These are phyloP conservation scores for Perca schrenkii DNA, from an alignment of 2,113 vertebrate species.

Conservation along the genomic window DNA sequence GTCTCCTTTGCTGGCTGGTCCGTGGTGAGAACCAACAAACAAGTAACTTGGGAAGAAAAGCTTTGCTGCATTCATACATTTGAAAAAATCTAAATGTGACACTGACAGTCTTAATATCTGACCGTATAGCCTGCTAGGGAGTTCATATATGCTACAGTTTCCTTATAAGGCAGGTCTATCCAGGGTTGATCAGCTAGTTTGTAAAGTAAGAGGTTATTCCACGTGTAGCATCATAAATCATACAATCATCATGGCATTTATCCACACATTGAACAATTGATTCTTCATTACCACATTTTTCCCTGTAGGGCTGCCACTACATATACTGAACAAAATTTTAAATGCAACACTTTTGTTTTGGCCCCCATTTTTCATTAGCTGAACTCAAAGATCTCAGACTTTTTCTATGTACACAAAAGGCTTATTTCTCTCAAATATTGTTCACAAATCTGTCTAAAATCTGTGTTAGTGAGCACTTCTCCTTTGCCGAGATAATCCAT, in stretches of 20 bases:
- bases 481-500: no score
- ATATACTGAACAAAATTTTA: no score
- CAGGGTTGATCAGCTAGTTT: slow-evolving; percentile 34
- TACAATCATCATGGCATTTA: slow-evolving; percentile 49
- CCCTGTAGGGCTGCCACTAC: slow-evolving; percentile 36
- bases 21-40: not conserved
- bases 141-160: not conserved
- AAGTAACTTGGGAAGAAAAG: not conserved
- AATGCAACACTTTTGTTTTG: no score
- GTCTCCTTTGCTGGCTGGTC: not conserved
- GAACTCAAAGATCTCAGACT: no score
- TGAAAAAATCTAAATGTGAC: no score
- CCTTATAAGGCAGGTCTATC: slow-evolving; percentile 1
- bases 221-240: slow-evolving; percentile 51
- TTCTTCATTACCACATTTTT: slow-evolving; percentile 54
- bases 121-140: no score
- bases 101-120: no score
- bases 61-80: not conserved
- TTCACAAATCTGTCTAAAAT: no score
- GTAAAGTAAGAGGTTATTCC: slow-evolving; percentile 33
- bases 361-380: no score
- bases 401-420: no score
- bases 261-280: slow-evolving; percentile 53
- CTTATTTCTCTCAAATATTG: no score
- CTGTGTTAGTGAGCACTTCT: no score